phyloP scores from a whole-genome alignment of 2,888 invertebrate species.

The Drosophila acutilabella region DNA sequence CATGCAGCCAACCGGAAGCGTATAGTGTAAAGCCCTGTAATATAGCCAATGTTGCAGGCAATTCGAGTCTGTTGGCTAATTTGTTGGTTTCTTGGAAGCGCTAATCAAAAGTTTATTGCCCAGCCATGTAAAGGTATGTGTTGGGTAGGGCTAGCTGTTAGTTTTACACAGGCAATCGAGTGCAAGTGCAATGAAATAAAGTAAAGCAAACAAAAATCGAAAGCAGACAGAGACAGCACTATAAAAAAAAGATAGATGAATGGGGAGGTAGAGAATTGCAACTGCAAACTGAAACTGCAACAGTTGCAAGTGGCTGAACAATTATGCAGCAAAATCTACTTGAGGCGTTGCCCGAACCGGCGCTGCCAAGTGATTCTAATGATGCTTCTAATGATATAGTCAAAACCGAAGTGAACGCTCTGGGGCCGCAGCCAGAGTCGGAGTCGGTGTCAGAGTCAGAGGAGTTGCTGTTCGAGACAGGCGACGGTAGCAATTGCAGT shows the following conservation, averaged over 20 bases:
- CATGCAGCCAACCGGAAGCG: constrained; percentile 42
- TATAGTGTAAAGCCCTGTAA: constrained; percentile 23
- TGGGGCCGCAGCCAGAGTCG: constrained; percentile 21
- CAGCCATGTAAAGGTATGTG: constrained; percentile 32
- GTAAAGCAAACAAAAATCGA: constrained; percentile 65
- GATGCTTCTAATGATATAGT: constrained; percentile 81
- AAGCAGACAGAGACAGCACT: constrained; percentile 30
- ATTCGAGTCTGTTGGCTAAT: constrained; percentile 61
- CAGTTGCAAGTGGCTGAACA: constrained; percentile 49
- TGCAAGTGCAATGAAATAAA: constrained; percentile 50
- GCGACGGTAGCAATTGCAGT: constrained; percentile 58
- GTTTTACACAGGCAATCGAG: constrained; percentile 9
- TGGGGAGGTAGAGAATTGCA: neutral
- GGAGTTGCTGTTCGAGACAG: constrained; percentile 44
- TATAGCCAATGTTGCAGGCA: constrained; percentile 28
- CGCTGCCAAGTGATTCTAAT: constrained; percentile 81
- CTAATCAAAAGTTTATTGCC: constrained; percentile 74
- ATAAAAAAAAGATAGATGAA: neutral
- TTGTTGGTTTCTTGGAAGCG: constrained; percentile 70
- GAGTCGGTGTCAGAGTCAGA: constrained; percentile 7
- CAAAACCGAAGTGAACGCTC: constrained; percentile 68
- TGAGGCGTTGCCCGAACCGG: constrained; percentile 76
- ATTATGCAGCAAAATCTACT: constrained; percentile 77
- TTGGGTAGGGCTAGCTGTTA: neutral
- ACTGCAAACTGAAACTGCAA: constrained; percentile 22